Conservation (phyloP, 1,140 invertebrate genomes). For the Oedothorax gibbosus region DNA sequence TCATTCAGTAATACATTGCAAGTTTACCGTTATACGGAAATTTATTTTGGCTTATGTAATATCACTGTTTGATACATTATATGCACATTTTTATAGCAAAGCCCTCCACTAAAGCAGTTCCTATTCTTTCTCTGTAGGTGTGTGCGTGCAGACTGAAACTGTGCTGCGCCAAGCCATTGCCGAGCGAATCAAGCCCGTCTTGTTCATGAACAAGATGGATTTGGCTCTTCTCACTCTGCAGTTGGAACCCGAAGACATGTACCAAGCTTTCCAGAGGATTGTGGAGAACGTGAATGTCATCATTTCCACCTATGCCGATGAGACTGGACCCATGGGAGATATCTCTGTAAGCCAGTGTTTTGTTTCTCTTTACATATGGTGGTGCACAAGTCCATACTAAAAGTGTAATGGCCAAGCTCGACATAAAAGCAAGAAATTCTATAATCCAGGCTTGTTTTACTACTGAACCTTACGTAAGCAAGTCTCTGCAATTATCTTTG, state of each 20-base stretch:
- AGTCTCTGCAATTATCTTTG: too few species aligned
- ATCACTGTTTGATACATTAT: background rate
- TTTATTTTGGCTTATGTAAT: too few species aligned
- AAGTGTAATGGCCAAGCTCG: too few species aligned
- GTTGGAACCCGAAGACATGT: conserved; percentile 88
- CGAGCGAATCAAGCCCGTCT: conserved; percentile 75
- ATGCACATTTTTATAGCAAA: background rate
- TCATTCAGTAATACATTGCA: too few species aligned
- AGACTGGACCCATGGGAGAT: conserved; percentile 98
- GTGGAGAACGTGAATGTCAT: conserved; percentile 99
- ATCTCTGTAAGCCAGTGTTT: conserved; percentile 77
- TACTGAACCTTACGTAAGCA: too few species aligned
- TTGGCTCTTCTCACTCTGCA: conserved; percentile 74
- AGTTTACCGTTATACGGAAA: too few species aligned
- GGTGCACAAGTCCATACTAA: too few species aligned
- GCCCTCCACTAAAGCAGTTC: background rate
- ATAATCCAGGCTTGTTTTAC: too few species aligned
- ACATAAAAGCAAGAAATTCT: too few species aligned
- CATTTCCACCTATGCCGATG: conserved; percentile 98
- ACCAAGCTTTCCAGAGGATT: conserved; percentile 99
- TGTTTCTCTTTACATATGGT: too few species aligned
- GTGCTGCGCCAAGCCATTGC: conserved; percentile 76
- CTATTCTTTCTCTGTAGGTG: conserved; percentile 67
- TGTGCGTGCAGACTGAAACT: conserved; percentile 77
- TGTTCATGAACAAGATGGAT: conserved; percentile 78